Evolutionary conservation across 2,113 vertebrate species (phyloP), one percentile per base, ranked within the genome.

Genomic region (Donacobius atricapilla): DNA sequence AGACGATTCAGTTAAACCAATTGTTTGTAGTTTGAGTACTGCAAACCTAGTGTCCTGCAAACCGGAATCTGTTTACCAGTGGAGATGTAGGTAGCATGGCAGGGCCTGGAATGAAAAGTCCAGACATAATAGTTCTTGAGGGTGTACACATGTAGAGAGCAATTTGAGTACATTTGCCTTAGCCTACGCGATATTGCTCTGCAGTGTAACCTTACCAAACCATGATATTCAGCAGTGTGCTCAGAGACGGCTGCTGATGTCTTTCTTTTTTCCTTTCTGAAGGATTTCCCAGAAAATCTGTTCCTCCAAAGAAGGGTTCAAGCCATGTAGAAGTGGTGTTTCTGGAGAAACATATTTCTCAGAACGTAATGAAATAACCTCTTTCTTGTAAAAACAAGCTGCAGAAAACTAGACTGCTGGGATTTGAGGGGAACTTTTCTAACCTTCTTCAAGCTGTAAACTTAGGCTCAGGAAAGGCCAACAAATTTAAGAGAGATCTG

Each of bases 401-500:
- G 54, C 73, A 33, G 66, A 79, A 82, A 87, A 89, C 40, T 80
- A 77, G 54, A 47, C 61, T 87, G 24, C n/a, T 76, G 73, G 70
- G 64, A 87, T 82, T 91, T 15, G 31, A 27, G 9, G 4, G 12
- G 20, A 64, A 30, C 53, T 91, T 87, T 85, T 84, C 50, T 72
- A 42, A 70, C 90, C 54, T 72, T 82, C 39, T 75, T 94, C 35
- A 61, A 70, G 65, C 33, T 71, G 28, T 84, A 76, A 94, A 71
- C 15, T 75, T 84, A 44, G 60, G 57, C 24, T 75, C 19, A 48
- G 60, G 64, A 84, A 94, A 79, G 61, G 61, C 28, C 14, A 69
- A 3, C 3, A 18, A 71, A 65, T 44, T 83, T 88, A 15, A 81
- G 58, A 94, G 88, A 48, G 37, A n/a, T 76, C 37, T 91, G 48